Base-by-base conservation (phyloP, 2,797 vertebrate genomes). In the Pelodytes ibericus region DNA sequence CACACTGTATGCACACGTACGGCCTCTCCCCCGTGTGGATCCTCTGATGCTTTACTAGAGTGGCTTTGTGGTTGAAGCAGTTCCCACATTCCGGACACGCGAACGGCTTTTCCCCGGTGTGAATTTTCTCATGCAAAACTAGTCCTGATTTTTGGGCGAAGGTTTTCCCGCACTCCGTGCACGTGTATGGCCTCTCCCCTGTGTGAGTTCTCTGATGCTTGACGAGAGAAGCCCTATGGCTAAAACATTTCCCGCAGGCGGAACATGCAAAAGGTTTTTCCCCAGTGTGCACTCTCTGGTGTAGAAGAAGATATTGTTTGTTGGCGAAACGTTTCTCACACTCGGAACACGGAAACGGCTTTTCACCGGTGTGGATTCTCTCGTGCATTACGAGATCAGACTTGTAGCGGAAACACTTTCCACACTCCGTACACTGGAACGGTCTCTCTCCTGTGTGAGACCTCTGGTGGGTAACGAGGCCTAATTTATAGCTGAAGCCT, bases 101-200 rank as follows among this genome's bases (percentile, higher is more conserved):
- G 20, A 57, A 73, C 1, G 71, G 81, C 24, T 77, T 81, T 62
- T 79, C 81, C 9, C 80, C 78, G 0, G 81, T 81, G 44, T 84
- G 83, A 59, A 78, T 80, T n/a, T 79, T 74, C 20, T 72, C 71
- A 27, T 83, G 83, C 8, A 61, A 67, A 10, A 70, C 74, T 16
- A 83, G 80, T 11, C 71, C 68, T 0, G 79, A 76, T 22, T 81
- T 83, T 6, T 74, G 79, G 20, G 72, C 69, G 47, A 84, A 84
- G 56, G 69, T 44, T 26, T 81, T 79, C 7, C 77, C 82, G 5
- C 83, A 84, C 3, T 80, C 72, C 0, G 63, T 33, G 26, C 83
- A 84, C 0, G 62, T 36, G n/a, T 69, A 80, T 0, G 74, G 73
- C 6, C 75, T 79, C 30, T 79, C 78, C 18, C 80, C 67, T 0